phyloP scores from a whole-genome alignment of 2,113 vertebrate genomes.

The Saccopteryx bilineata region DNA sequence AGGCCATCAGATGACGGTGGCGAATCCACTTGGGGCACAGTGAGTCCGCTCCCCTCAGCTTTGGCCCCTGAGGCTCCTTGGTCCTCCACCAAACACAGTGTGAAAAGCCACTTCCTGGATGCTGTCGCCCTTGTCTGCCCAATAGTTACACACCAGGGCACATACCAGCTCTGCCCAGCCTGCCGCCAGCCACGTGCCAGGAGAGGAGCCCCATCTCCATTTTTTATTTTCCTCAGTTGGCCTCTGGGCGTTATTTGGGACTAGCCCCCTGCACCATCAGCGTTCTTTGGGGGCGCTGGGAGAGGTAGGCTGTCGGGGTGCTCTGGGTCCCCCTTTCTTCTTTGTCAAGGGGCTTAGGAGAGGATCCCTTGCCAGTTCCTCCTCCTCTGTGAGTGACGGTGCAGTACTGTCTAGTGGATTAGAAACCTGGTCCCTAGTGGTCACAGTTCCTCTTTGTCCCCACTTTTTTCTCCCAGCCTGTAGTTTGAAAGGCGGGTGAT shows the following conservation, averaged over 20 bases:
- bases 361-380: background rate
- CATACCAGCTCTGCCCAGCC: background rate
- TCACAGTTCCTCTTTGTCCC: background rate
- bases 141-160: background rate
- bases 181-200: rapidly evolving
- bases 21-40: background rate
- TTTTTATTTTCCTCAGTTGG: too few relatives aligned
- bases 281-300: too few relatives aligned
- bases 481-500: background rate
- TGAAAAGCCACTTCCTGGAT: constrained; percentile 35
- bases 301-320: rapidly evolving
- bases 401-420: background rate
- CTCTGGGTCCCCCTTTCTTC: background rate
- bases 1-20: rapidly evolving
- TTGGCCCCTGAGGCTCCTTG: background rate
- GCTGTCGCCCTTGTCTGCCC: background rate
- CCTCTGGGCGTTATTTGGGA: background rate
- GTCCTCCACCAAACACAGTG: background rate
- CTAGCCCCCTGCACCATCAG: background rate
- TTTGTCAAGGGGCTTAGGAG: background rate
- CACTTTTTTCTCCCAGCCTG: background rate
- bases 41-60: background rate
- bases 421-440: background rate
- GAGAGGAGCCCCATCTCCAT: background rate
- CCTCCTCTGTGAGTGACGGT: background rate